phyloP scores from a whole-genome alignment of 1,140 invertebrate genomes.

The Pectinophora gossypiella region DNA sequence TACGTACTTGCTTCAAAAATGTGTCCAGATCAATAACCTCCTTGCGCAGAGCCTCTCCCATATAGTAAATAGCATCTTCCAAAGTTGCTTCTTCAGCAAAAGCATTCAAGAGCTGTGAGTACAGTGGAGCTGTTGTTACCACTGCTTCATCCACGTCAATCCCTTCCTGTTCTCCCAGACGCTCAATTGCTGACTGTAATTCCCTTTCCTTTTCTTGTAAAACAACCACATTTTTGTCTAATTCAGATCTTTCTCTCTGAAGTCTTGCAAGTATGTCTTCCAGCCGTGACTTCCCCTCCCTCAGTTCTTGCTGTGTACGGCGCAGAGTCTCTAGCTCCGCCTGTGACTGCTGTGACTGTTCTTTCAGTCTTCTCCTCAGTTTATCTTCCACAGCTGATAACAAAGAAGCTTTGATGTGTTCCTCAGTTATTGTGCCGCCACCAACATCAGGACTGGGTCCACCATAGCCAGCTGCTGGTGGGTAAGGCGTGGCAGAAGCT shows the following conservation, averaged over 20 bases:
- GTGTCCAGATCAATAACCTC: constrained; percentile 96
- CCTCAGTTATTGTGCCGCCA: constrained; percentile 92
- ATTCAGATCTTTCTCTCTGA: constrained; percentile 88
- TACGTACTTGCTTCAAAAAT: constrained; percentile 97
- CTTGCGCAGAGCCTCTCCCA: constrained; percentile 95
- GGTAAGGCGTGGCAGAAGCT: constrained; percentile 60
- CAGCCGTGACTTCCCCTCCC: constrained; percentile 89
- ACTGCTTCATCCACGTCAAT: constrained; percentile 98
- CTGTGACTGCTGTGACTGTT: constrained; percentile 92
- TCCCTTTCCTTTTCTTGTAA: constrained; percentile 92
- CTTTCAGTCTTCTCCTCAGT: constrained; percentile 88
- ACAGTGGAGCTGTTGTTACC: constrained; percentile 95
- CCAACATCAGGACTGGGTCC: constrained; percentile 62
- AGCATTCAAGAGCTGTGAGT: constrained; percentile 96
- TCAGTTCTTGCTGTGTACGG: constrained; percentile 92
- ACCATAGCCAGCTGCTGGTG: constrained; percentile 50
- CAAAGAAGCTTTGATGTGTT: constrained; percentile 95
- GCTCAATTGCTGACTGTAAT: constrained; percentile 87
- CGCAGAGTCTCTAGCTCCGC: constrained; percentile 94
- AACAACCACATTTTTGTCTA: constrained; percentile 90
- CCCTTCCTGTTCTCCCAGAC: constrained; percentile 85
- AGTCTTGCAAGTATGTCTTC: constrained; percentile 88
- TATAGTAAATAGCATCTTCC: constrained; percentile 98
- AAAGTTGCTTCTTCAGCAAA: constrained; percentile 98
- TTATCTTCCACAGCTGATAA: constrained; percentile 97